Evolutionary conservation across 2,888 invertebrate species (phyloP), one percentile per base, ranked within the genome.

Genomic region (Cryptus armator): DNA sequence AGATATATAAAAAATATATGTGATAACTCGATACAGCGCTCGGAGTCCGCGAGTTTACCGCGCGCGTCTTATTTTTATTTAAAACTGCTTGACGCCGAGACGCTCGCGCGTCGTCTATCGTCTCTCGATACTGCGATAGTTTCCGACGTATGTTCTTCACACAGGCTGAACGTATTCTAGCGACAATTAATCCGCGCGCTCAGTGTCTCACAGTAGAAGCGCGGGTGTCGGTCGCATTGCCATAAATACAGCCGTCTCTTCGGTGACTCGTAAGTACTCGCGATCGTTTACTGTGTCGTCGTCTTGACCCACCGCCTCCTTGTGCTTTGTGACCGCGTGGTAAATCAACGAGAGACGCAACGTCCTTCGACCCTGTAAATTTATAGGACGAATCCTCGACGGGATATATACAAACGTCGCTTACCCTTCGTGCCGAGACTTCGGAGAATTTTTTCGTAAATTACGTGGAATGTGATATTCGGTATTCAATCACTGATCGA

Each of bases 171-270:
- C 46, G 46, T 68, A 59, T 67, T 51, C 44, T 51, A 51, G 51
- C 46, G 67, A 78, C 29, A 68, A 79, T 70, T 79, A 78, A 83
- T 74, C 64, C 19, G 16, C 53, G 7, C 37, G 71, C 44, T 77
- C 71, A 43, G 81, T 76, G 51, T 72, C 9, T 51, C 71, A 71
- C 53, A 56, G 29, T 29, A 32, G 32, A 12, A 43, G 10, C 67
- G 46, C 37, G 51, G 62, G n/a, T 43, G 48, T 12, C 59, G 80
- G 76, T 77, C 79, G 86, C 86, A 84, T 83, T 83, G 82, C 84
- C 77, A 82, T 78, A 76, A 53, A 86, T 59, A 83, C 64, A 71
- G 77, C 46, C 32, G 76, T 79, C 83, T 81, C 62, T 64, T 12
- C 70, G 48, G 48, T 68, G 64, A 43, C 53, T 56, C 51, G 19